Conservation (phyloP, 2,888 invertebrate species). For the Sarcophaga caerulescens region DNA sequence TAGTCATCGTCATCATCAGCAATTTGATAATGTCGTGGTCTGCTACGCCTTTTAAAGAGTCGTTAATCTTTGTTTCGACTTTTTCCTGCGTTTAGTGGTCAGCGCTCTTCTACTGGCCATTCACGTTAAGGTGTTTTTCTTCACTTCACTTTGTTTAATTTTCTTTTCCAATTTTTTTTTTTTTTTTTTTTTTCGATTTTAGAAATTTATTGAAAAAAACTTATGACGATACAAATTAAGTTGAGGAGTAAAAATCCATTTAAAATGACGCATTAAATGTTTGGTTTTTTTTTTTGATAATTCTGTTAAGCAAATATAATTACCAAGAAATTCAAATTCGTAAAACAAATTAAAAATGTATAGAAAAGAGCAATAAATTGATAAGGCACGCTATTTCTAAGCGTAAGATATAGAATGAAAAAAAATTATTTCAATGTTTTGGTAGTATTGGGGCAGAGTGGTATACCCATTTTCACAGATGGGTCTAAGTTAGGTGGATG, state of each 20-base stretch:
- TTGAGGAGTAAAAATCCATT: neutral
- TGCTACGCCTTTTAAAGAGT: constrained; percentile 30
- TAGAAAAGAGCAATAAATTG: neutral
- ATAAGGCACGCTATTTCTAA: neutral
- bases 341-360: neutral
- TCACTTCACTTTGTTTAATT: neutral
- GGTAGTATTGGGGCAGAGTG: no score
- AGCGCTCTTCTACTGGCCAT: neutral
- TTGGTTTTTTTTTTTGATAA: neutral
- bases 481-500: no score
- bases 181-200: neutral
- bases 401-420: no score
- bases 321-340: constrained; percentile 4
- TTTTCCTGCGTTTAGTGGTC: neutral
- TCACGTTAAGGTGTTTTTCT: constrained; percentile 8
- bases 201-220: no score
- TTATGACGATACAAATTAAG: neutral
- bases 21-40: constrained; percentile 4
- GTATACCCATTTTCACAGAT: no score
- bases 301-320: constrained; percentile 16
- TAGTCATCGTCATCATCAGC: neutral
- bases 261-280: neutral
- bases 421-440: neutral
- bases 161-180: neutral
- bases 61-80: neutral